These are phyloP conservation scores for Etheostoma nigrum DNA, from an alignment of 2,797 vertebrate genomes.

Conservation along the genomic window DNA sequence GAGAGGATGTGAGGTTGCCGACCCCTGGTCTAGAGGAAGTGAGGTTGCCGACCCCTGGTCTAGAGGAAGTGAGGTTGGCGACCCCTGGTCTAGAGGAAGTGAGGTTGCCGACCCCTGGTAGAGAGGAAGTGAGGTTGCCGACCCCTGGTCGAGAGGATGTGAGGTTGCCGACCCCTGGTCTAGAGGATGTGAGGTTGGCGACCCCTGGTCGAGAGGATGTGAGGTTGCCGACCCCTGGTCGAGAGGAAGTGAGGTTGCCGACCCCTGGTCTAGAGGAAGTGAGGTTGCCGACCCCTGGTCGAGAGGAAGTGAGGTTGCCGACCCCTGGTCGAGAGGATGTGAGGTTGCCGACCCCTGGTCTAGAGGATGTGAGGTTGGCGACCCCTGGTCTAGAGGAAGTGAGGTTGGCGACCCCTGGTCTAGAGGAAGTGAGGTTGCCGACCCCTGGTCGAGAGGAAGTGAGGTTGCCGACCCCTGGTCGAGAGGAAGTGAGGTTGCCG, in stretches of 20 bases:
- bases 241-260: slow-evolving; percentile 38
- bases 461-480: slow-evolving; percentile 20
- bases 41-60: slow-evolving; percentile 20
- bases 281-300: slow-evolving; percentile 20
- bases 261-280: slow-evolving; percentile 6
- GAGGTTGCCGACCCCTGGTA: slow-evolving; percentile 16
- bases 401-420: slow-evolving; percentile 20
- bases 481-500: slow-evolving; percentile 38
- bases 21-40: slow-evolving; percentile 6
- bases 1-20: slow-evolving; percentile 38
- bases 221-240: slow-evolving; percentile 20
- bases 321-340: slow-evolving; percentile 2
- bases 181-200: slow-evolving; percentile 40
- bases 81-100: slow-evolving; percentile 6
- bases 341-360: slow-evolving; percentile 20
- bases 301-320: slow-evolving; percentile 38
- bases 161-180: slow-evolving; percentile 20
- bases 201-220: slow-evolving; percentile 2
- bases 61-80: slow-evolving; percentile 40
- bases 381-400: slow-evolving; percentile 6
- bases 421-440: slow-evolving; percentile 40
- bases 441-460: slow-evolving; percentile 2
- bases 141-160: slow-evolving; percentile 2
- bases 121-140: slow-evolving; percentile 38
- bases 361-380: slow-evolving; percentile 40